Base-by-base conservation (phyloP, 2,797 vertebrate species). In the Gobionotothen gibberifrons region DNA sequence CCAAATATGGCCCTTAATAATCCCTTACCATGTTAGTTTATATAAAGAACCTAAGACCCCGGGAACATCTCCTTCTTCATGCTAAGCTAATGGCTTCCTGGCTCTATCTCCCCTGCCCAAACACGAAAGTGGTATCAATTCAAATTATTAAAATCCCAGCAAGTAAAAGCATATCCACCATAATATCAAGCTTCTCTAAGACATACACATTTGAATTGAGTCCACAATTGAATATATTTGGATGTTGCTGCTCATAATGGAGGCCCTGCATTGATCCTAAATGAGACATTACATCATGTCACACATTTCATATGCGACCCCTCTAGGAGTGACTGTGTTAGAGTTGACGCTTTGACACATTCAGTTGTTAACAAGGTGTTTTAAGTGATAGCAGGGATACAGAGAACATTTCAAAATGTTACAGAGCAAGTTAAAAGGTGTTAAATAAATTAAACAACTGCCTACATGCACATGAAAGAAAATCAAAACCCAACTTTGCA, bases 311-410 rank as follows among this genome's bases (percentile, higher is more conserved):
- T 14, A 17, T 67, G 26, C 26, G 26, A 26, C 26, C 26, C 26
- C 26, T 26, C 26, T 26, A 26, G 26, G 26, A 26, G 53, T 3
- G n/a, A 17, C 17, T 17, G 81, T 56, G 48, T 16, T n/a, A 29
- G 48, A 64, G 52, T 51, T 46, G 72, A 47, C 11, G 10, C 64
- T 68, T 32, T 42, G 56, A 60, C 55, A 48, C 36, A 3, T 76
- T 72, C 11, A 32, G 51, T 5, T 17, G 52, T 79, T 61, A 83
- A 69, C 61, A 43, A 53, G 46, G 42, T 76, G 76, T 69, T 48
- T 69, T 2, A 42, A 64, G 42, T 65, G 59, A 68, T 4, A 65
- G 21, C 48, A 44, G 3, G 39, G 17, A 19, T 2, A 29, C 36
- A 58, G 66, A 65, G 9, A 64, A 47, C 51, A 47, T 61, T 36